Conservation (phyloP, 1,140 invertebrate species). For the Spodoptera frugiperda region DNA sequence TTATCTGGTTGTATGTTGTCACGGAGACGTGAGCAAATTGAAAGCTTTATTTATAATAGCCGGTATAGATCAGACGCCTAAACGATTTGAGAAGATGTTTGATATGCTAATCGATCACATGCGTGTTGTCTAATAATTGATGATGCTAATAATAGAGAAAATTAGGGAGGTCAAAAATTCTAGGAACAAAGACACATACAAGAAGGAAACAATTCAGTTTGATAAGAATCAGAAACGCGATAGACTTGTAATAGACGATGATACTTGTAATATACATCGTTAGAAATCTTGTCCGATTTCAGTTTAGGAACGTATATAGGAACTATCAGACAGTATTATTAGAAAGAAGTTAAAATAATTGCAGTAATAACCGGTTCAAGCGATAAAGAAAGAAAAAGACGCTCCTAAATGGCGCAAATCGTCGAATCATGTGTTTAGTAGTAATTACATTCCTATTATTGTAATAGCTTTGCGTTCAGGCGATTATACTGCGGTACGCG, state of each 20-base stretch:
- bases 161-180: too few relatives aligned
- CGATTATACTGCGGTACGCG: constrained; percentile 25
- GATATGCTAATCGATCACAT: too few relatives aligned
- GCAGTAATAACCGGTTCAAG: constrained; percentile 3
- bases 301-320: not conserved
- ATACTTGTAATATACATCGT: too few relatives aligned
- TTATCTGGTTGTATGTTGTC: constrained; percentile 11
- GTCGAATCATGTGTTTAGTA: constrained; percentile 31
- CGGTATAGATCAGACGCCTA: too few relatives aligned
- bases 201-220: too few relatives aligned
- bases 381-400: not conserved
- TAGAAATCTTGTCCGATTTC: not conserved
- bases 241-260: too few relatives aligned
- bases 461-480: constrained; percentile 19
- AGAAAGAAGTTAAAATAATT: not conserved
- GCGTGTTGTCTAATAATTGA: too few relatives aligned
- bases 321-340: constrained; percentile 9
- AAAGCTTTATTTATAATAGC: too few relatives aligned
- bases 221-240: too few relatives aligned
- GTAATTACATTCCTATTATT: constrained; percentile 34
- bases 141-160: too few relatives aligned
- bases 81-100: too few relatives aligned
- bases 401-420: constrained; percentile 8
- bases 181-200: too few relatives aligned
- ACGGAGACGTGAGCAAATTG: not conserved